Conservation (phyloP, 2,113 vertebrate species). For the Mustelus asterias region DNA sequence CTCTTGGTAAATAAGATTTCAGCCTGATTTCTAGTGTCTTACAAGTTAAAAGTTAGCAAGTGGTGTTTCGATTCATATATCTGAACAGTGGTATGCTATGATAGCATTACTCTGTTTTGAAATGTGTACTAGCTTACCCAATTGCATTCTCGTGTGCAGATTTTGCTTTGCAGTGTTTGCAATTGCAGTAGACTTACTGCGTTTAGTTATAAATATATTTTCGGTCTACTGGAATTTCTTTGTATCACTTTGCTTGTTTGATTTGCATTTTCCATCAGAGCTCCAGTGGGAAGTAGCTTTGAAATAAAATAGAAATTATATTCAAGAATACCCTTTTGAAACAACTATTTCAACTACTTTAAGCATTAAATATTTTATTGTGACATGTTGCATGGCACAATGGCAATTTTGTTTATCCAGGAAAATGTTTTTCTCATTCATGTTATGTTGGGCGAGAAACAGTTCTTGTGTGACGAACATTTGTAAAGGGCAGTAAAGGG, state of each 20-base stretch:
- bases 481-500: neutral
- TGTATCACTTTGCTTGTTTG: neutral
- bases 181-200: no score
- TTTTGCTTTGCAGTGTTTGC: neutral
- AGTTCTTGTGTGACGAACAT: neutral
- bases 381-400: neutral
- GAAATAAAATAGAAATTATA: neutral
- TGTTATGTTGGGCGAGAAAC: neutral
- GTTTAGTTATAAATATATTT: neutral
- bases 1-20: neutral
- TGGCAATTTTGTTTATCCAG: neutral
- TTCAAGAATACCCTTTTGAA: neutral
- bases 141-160: neutral
- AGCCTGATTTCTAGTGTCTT: neutral
- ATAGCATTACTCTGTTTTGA: neutral
- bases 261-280: neutral
- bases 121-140: neutral
- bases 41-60: neutral
- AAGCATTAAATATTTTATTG: neutral
- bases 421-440: neutral
- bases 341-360: neutral
- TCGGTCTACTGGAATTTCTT: neutral
- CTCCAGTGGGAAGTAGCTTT: neutral
- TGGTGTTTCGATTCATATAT: neutral
- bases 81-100: neutral